Evolutionary conservation across 2,888 invertebrate genomes (phyloP).

Genomic region (Drosophila multiciliata): DNA sequence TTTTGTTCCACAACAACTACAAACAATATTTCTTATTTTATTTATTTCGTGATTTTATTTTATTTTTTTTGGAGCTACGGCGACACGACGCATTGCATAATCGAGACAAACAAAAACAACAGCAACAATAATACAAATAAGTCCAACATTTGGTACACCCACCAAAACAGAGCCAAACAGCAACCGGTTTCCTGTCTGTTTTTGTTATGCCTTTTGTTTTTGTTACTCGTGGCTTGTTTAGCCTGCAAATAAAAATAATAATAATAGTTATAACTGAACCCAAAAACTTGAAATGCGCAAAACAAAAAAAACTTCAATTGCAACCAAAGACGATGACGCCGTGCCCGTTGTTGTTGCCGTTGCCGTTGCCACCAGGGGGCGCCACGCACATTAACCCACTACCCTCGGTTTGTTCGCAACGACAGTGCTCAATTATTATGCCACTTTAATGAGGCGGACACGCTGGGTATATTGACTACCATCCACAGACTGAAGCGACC

Average conservation of each 20-base stretch:
- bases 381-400: constrained; percentile 70
- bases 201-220: constrained; percentile 10
- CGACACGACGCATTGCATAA: constrained; percentile 73
- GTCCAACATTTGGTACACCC: constrained; percentile 58
- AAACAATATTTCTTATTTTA: constrained; percentile 50
- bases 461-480: constrained; percentile 15
- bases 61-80: constrained; percentile 57
- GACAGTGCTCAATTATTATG: constrained; percentile 53
- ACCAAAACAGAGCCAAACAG: constrained; percentile 46
- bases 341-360: constrained; percentile 21
- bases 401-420: constrained; percentile 55
- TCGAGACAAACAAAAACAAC: constrained; percentile 37
- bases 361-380: constrained; percentile 29
- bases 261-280: constrained; percentile 48
- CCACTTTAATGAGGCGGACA: constrained; percentile 9
- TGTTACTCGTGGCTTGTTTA: constrained; percentile 35
- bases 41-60: constrained; percentile 18
- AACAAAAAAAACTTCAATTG: constrained; percentile 51
- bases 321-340: constrained; percentile 34
- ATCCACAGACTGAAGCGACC: background rate
- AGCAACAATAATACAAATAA: constrained; percentile 47
- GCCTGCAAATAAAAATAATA: constrained; percentile 57
- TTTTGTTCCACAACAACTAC: constrained; percentile 29
- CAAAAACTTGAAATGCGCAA: constrained; percentile 46
- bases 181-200: constrained; percentile 56